Percentiles rank a stretch among this genome's conserved stretches.
phyloP scores from a whole-genome alignment of 2,797 vertebrate species.

The Peromyscus attwateri region DNA sequence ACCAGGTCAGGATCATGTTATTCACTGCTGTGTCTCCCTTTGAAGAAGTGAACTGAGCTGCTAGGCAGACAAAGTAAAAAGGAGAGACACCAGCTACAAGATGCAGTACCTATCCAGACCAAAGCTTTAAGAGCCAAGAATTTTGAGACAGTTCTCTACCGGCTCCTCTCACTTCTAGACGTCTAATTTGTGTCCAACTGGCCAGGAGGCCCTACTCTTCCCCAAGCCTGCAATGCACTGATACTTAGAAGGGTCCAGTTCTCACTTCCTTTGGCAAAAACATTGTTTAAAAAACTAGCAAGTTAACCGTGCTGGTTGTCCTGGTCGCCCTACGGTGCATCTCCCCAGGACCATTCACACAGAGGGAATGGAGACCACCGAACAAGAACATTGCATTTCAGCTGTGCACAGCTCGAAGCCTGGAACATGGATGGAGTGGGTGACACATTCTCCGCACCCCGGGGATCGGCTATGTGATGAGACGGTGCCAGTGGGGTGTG shows the following conservation, averaged over 20 bases:
- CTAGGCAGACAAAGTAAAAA: background rate
- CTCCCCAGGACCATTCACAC: too few relatives aligned
- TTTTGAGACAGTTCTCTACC: background rate
- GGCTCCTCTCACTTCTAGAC: background rate
- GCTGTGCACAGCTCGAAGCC: background rate
- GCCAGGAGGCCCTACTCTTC: background rate
- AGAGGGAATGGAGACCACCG: rapidly evolving
- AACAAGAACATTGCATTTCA: rapidly evolving
- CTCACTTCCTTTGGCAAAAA: background rate
- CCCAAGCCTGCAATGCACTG: rapidly evolving
- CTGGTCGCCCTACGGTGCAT: rapidly evolving
- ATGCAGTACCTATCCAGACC: background rate
- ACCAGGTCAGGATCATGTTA: rapidly evolving
- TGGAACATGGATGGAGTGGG: too few relatives aligned
- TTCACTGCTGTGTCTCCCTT: background rate
- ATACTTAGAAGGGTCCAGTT: background rate
- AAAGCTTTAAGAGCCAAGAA: background rate
- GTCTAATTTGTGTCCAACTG: background rate
- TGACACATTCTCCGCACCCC: background rate
- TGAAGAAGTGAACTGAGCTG: background rate
- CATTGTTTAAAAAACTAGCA: background rate
- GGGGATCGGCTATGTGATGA: background rate
- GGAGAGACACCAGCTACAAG: background rate
- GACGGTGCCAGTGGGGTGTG: rapidly evolving
- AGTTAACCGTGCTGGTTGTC: background rate